Evolutionary conservation across 2,113 vertebrate genomes (phyloP).

Genomic region (Grus americana): DNA sequence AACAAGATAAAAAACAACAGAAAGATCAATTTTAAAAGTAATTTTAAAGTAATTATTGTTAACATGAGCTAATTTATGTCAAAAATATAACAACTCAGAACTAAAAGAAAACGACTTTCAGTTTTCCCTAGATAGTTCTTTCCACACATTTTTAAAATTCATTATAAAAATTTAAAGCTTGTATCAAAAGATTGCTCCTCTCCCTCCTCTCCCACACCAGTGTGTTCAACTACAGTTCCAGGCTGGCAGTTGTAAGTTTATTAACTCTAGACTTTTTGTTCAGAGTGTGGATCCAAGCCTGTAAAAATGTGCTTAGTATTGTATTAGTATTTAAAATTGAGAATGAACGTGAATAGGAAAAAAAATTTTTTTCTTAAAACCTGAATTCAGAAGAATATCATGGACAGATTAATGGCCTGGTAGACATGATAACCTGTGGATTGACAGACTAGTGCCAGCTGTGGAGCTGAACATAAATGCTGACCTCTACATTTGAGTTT

Average conservation of each 20-base stretch:
- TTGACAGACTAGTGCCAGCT: background rate
- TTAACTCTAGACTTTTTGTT: background rate
- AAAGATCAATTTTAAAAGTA: background rate
- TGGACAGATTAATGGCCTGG: background rate
- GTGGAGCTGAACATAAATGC: background rate
- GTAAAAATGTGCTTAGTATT: background rate
- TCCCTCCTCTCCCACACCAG: background rate
- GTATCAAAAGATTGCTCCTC: background rate
- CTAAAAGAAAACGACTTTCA: background rate
- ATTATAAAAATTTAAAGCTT: background rate
- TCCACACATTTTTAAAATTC: background rate
- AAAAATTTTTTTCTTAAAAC: background rate
- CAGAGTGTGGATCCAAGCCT: background rate
- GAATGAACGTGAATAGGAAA: background rate
- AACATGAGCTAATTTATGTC: background rate
- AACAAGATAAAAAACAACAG: too few relatives aligned
- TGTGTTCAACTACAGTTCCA: background rate
- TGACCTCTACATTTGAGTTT: background rate
- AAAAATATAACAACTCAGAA: background rate
- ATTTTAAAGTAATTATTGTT: background rate
- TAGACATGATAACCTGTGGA: background rate
- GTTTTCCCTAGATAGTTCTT: background rate
- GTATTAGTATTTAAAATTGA: background rate
- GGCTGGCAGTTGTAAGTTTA: background rate
- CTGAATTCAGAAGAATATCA: background rate